Percentiles rank a stretch among this genome's conserved stretches.
phyloP scores from a whole-genome alignment of 2,888 invertebrate species.

The Matsumyia berberina region DNA sequence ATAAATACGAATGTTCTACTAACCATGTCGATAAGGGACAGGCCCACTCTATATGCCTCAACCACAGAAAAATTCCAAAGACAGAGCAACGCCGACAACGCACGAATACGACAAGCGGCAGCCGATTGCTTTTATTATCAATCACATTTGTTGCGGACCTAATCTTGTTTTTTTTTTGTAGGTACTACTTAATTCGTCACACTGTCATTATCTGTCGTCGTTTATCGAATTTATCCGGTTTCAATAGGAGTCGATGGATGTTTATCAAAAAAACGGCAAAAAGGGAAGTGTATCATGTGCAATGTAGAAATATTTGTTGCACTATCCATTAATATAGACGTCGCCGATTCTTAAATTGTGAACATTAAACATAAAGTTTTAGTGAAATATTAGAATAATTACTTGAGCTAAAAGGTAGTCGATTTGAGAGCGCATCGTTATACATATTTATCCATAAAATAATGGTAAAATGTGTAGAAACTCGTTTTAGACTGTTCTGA shows the following conservation, averaged over 20 bases:
- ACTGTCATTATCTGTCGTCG: slow-evolving; percentile 25
- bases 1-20: slow-evolving; percentile 62
- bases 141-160: slow-evolving; percentile 41
- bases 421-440: neutral
- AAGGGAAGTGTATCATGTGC: slow-evolving; percentile 8
- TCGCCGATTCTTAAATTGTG: neutral
- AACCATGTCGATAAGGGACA: slow-evolving; percentile 68
- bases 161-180: slow-evolving; percentile 35
- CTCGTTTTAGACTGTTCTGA: neutral
- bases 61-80: slow-evolving; percentile 50
- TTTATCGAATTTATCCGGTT: slow-evolving; percentile 30
- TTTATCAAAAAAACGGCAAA: slow-evolving; percentile 13
- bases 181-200: slow-evolving; percentile 28
- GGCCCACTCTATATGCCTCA: slow-evolving; percentile 54
- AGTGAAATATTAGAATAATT: neutral
- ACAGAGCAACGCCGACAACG: slow-evolving; percentile 37
- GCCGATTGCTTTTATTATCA: slow-evolving; percentile 59
- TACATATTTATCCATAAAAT: slow-evolving; percentile 12
- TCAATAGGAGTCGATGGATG: slow-evolving; percentile 29
- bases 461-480: neutral
- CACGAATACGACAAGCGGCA: slow-evolving; percentile 36
- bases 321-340: neutral
- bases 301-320: neutral
- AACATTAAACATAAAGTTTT: slow-evolving; percentile 1
- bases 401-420: neutral